Conservation (phyloP, 2,797 vertebrate genomes). For the Pangasius larnaudii region DNA sequence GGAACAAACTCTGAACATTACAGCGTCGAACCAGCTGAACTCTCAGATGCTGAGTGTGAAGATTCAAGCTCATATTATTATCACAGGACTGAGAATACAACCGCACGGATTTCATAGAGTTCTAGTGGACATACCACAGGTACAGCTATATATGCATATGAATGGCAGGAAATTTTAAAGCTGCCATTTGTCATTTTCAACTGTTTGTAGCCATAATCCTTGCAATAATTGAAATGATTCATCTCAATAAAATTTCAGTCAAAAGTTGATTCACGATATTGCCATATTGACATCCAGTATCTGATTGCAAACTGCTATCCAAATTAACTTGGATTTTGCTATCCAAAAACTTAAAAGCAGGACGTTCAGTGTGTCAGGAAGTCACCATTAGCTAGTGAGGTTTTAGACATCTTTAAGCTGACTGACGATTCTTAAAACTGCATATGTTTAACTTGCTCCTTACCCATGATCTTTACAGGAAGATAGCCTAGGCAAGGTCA, state of each 20-base stretch:
- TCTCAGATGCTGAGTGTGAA: constrained; percentile 67
- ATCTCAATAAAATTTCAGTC: neutral
- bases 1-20: constrained; percentile 66
- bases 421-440: neutral
- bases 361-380: neutral
- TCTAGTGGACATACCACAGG: constrained; percentile 72
- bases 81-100: constrained; percentile 72
- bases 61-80: constrained; percentile 68
- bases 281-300: neutral
- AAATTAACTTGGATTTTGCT: neutral
- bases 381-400: neutral
- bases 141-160: constrained; percentile 44
- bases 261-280: neutral
- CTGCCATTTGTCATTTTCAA: neutral
- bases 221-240: neutral
- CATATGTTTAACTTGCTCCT: neutral
- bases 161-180: neutral
- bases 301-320: neutral
- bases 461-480: neutral
- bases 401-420: neutral
- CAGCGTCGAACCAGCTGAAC: constrained; percentile 62
- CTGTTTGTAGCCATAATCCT: neutral
- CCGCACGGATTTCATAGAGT: constrained; percentile 69
- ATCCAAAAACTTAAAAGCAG: neutral
- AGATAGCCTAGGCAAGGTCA: neutral